A percentile compares a stretch with the other conserved stretches of the same genome.
Evolutionary conservation across 2,888 invertebrate species (phyloP).

Genomic region (Lasioglossum malachurum): DNA sequence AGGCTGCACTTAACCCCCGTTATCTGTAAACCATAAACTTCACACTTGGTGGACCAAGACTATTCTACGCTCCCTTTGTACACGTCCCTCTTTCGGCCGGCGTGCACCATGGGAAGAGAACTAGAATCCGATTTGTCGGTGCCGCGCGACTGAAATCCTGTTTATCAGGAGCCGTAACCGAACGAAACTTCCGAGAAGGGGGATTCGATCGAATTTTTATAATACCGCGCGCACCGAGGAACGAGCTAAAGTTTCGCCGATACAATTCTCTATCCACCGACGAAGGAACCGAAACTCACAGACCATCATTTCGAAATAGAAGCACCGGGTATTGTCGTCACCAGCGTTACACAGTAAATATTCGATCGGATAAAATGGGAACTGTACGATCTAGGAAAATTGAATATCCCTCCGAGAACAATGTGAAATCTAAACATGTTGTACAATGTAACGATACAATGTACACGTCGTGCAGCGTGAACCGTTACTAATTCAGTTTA

Average conservation of each 20-base stretch:
- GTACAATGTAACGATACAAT: too few relatives aligned
- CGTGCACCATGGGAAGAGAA: conserved; percentile 36
- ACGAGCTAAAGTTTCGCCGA: not conserved
- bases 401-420: too few relatives aligned
- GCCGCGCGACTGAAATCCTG: conserved; percentile 34
- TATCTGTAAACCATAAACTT: conserved; percentile 74
- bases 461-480: too few relatives aligned
- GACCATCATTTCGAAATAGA: not conserved
- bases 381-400: too few relatives aligned
- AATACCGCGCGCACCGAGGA: not conserved
- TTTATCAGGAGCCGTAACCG: conserved; percentile 28
- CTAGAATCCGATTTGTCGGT: conserved; percentile 51
- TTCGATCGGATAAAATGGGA: too few relatives aligned
- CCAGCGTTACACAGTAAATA: too few relatives aligned
- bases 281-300: not conserved
- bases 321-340: not conserved
- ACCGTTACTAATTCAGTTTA: too few relatives aligned
- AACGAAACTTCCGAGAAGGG: conserved; percentile 2
- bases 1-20: conserved; percentile 67
- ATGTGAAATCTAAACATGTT: too few relatives aligned
- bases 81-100: conserved; percentile 43
- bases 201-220: conserved; percentile 15
- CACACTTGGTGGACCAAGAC: conserved; percentile 55
- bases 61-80: conserved; percentile 45
- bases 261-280: not conserved